Base-by-base conservation (phyloP, 2,888 invertebrate species). In the Pristionchus japonicus region DNA sequence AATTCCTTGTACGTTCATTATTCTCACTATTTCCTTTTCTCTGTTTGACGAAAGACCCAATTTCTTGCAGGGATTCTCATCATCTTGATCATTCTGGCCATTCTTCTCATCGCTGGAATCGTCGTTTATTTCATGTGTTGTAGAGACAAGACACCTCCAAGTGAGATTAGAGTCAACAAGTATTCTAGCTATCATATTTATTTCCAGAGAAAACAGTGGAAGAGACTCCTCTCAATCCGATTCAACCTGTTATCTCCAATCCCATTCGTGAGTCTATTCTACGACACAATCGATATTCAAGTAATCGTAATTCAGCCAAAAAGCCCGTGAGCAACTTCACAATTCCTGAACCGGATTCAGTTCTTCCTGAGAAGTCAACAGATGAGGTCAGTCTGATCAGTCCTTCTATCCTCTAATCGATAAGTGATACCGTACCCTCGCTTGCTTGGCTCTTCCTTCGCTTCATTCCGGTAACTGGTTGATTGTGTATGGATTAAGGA, bases 241-340 rank as follows among this genome's bases (percentile, higher is more conserved):
- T 47, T 23, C 43, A 17, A 3, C 82, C 82, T n/a, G 37, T 40
- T n/a, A 82, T 82, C 27, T 82, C 82, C 15, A 49, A 31, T n/a
- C 82, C 82, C 7, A 82, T 82, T 82, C 82, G 82, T 82, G 9
- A 82, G 82, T 31, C n/a, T 27, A 64, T n/a, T 13, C 27, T 13
- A 4, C 11, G 2, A 20, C 9, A 23, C 17, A 27, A 49, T 82
- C 40, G 17, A 67, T 67, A n/a, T n/a, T n/a, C n/a, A n/a, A n/a
- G n/a, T n/a, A n/a, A 37, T 82, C 11, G 47, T 47, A 20, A 27
- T 84, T 43, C 47, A 86, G 86, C 86, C 0, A 27, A 23, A 9
- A 64, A 86, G 47, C 86, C 86, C 13, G 23, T 27, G 40, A 86
- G 37, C 27, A 86, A 86, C 43, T 86, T 86, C 70, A 37, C 64